Base-by-base conservation (phyloP, 2,888 invertebrate species). In the Drosophila tanythrix region DNA sequence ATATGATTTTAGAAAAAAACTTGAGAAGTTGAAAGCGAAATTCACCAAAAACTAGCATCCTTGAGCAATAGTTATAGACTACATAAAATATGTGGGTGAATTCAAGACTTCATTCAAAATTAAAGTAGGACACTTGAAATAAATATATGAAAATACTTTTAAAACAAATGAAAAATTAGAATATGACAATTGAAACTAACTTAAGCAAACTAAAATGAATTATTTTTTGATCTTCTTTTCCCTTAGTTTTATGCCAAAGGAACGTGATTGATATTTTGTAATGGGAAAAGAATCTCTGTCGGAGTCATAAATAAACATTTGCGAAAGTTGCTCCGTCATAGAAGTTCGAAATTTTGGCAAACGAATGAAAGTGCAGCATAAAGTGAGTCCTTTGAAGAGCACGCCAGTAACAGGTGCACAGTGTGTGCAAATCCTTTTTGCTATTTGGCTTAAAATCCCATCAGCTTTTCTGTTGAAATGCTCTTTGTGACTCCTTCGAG, bases 401-500 rank as follows among this genome's bases (percentile, higher is more conserved):
- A 13, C 0, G 29, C 18, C 31, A 38, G 31, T 18, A 38, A 33
- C 53, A 62, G 56, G 27, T 56, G 38, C 15, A n/a, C 8, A n/a
- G 40, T 43, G 38, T 13, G 5, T 11, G 27, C 21, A 55, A 33
- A 46, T 35, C 18, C 55, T 15, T 62, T 53, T 50, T 35, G 35
- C 35, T 35, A 8, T n/a, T 25, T 53, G 25, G n/a, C 21, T 25
- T 55, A 31, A 31, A 25, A 25, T 25, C 15, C n/a, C 11, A 7
- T 36, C 27, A 15, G 25, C 8, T 25, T 33, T 1, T 10, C 11
- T 11, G 33, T 18, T 53, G 46, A 55, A 48, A 25, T 58, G 35
- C 53, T 27, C 27, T 58, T 52, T 70, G 63, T 31, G 18, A 25
- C 31, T 36, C 58, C 64, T 48, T 51, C 40, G 46, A 38, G 58